A percentile compares a stretch with the other conserved stretches of the same genome.
phyloP scores from a whole-genome alignment of 2,888 invertebrate genomes.

The Amphipoea lucens region DNA sequence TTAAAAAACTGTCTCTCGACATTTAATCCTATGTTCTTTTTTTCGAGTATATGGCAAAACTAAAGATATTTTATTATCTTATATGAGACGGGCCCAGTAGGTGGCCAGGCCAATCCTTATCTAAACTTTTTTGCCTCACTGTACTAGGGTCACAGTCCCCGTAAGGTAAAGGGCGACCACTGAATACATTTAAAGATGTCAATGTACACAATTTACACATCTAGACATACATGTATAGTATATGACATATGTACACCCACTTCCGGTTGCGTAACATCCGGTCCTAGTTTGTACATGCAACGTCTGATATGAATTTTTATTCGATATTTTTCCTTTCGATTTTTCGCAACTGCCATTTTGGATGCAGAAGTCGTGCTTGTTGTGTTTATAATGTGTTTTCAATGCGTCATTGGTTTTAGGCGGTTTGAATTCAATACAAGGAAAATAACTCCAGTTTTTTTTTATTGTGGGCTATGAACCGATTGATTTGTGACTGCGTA shows the following conservation, averaged over 20 bases:
- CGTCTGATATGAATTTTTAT: conserved; percentile 61
- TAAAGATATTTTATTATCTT: too few species aligned
- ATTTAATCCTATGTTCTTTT: not conserved
- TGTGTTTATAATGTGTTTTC: conserved; percentile 16
- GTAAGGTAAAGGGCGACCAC: conserved; percentile 73
- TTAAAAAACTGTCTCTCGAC: not conserved
- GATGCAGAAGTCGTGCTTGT: conserved; percentile 19
- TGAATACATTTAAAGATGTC: conserved; percentile 67
- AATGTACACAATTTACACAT: conserved; percentile 52
- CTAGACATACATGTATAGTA: conserved; percentile 5
- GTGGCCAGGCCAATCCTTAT: not conserved
- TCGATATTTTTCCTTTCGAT: conserved; percentile 53
- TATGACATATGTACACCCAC: conserved; percentile 46
- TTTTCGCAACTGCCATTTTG: conserved; percentile 47
- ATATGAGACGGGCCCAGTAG: too few species aligned
- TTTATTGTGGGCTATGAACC: not conserved
- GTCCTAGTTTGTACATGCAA: conserved; percentile 48
- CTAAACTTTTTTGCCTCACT: conserved; percentile 5
- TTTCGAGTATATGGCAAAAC: too few species aligned
- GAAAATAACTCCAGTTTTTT: not conserved
- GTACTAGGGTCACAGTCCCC: conserved; percentile 59
- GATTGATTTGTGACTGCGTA: not conserved
- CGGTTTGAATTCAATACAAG: not conserved
- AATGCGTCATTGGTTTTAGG: conserved; percentile 12
- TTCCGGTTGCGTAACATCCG: conserved; percentile 71